Conservation (phyloP, 2,888 invertebrate species). For the Shargacucullia verbasci region DNA sequence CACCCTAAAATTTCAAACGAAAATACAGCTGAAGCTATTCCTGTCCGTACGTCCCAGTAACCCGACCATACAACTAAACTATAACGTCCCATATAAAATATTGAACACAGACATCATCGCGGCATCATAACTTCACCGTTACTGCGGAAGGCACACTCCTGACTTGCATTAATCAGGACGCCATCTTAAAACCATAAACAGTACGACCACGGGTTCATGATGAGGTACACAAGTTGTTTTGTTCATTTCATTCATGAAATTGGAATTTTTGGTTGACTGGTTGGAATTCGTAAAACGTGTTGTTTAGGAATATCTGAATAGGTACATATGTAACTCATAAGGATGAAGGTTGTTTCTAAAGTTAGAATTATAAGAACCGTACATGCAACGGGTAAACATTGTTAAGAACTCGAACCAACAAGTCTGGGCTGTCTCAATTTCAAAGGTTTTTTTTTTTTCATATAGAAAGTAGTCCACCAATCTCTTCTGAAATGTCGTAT, state of each 20-base stretch:
- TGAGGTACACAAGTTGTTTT: conserved; percentile 36
- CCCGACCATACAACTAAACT: conserved; percentile 31
- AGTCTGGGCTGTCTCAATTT: conserved; percentile 1
- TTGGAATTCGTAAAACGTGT: too few relatives aligned
- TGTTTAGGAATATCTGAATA: too few relatives aligned
- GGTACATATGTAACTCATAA: too few relatives aligned
- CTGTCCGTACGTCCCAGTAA: conserved; percentile 43
- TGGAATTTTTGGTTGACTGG: neutral
- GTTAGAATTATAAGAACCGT: too few relatives aligned
- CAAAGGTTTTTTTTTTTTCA: conserved; percentile 17
- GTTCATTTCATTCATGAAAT: conserved; percentile 31
- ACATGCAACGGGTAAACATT: neutral
- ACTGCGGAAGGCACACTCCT: conserved; percentile 80
- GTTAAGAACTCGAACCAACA: neutral
- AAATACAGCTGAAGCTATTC: neutral
- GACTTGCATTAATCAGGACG: conserved; percentile 73
- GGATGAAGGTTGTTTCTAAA: too few relatives aligned
- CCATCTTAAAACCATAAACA: conserved; percentile 52
- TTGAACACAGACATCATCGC: conserved; percentile 56
- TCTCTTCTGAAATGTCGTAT: conserved; percentile 38
- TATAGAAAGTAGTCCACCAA: conserved; percentile 43
- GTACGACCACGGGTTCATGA: conserved; percentile 44
- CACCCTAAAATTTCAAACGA: too few relatives aligned
- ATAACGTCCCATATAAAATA: conserved; percentile 53
- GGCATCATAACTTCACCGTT: conserved; percentile 77